A percentile compares a stretch with the other conserved stretches of the same genome.
phyloP scores from a whole-genome alignment of 64 coral and sea anemone species.

The Orbicella faveolata region DNA sequence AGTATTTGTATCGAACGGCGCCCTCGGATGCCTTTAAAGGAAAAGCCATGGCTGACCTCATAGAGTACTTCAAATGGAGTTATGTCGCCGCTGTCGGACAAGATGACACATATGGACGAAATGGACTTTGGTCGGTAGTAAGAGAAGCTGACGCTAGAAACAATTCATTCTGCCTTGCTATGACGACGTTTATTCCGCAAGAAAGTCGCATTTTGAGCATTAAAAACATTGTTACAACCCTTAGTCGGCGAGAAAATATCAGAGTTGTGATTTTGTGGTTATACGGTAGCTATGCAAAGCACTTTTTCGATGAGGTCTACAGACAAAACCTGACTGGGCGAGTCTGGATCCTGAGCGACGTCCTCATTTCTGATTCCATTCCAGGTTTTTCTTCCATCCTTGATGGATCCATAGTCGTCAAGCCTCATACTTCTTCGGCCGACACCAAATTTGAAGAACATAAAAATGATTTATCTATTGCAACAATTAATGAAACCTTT shows the following conservation, averaged over 20 bases:
- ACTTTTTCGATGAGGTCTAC: not conserved
- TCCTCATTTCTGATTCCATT: not conserved
- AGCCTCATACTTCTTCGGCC: not conserved
- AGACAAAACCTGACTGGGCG: conserved; percentile 11
- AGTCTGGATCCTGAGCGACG: conserved; percentile 13
- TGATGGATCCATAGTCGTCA: not conserved
- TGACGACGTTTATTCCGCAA: conserved; percentile 1
- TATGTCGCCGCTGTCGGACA: conserved; percentile 59
- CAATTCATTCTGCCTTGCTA: conserved; percentile 26
- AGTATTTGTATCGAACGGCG: conserved; percentile 71
- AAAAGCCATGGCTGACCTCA: conserved; percentile 62
- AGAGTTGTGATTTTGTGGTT: conserved; percentile 19
- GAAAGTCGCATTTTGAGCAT: not conserved
- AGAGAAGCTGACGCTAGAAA: not conserved
- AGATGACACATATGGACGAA: conserved; percentile 61
- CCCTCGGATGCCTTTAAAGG: conserved; percentile 66
- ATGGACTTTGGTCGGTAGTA: conserved; percentile 16
- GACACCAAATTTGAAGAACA: not conserved
- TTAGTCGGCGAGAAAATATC: not conserved
- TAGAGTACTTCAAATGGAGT: conserved; percentile 57
- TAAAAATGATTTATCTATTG: too few relatives aligned
- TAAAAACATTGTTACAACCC: conserved; percentile 1
- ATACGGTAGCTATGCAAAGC: not conserved
- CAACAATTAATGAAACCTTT: not conserved
- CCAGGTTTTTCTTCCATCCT: not conserved